phyloP scores from a whole-genome alignment of 2,113 vertebrate species.

The Bettongia penicillata region DNA sequence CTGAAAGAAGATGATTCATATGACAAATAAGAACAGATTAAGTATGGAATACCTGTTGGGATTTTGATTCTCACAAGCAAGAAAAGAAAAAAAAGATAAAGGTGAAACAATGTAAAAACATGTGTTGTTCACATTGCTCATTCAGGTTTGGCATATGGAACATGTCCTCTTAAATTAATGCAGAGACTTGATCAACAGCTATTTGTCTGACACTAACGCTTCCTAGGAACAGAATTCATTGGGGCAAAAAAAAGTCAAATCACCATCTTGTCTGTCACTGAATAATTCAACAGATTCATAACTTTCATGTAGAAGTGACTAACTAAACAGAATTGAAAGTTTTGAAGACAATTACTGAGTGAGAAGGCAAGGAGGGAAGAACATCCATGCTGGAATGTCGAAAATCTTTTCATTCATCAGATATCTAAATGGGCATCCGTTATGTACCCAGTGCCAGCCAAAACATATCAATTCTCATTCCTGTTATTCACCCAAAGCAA shows the following conservation, averaged over 20 bases:
- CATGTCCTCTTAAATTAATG: not conserved
- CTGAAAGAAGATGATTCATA: not conserved
- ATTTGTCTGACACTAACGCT: not conserved
- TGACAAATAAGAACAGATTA: not conserved
- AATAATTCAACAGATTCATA: not conserved
- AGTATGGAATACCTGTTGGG: not conserved
- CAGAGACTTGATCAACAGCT: not conserved
- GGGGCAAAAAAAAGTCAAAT: slow-evolving; percentile 1
- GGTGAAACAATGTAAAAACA: not conserved
- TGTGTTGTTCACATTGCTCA: not conserved
- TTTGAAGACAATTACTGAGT: not conserved
- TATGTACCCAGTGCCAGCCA: not conserved
- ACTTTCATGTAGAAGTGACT: not conserved
- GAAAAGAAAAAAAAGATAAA: not conserved
- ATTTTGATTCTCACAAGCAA: not conserved
- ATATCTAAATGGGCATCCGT: not conserved
- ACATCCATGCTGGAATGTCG: not conserved
- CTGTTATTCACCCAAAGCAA: not conserved
- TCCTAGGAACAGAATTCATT: not conserved
- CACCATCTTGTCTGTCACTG: not conserved
- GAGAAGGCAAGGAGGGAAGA: not conserved
- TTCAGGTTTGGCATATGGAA: not conserved
- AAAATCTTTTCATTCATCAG: not conserved
- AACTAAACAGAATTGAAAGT: not conserved
- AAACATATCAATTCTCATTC: not conserved